Base-by-base conservation (phyloP, 2,113 vertebrate species). In the Crotalus horridus region DNA sequence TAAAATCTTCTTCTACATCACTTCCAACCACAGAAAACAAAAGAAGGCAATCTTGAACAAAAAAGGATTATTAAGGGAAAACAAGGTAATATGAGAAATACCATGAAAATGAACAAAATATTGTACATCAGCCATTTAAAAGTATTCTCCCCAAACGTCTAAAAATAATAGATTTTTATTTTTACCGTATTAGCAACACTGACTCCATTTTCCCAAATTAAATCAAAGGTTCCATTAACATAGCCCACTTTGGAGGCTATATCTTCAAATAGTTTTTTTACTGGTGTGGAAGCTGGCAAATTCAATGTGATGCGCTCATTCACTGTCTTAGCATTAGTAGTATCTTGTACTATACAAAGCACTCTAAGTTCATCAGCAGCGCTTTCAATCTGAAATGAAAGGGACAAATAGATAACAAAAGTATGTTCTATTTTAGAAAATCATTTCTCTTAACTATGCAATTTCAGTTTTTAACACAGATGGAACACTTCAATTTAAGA, bases 321-420 rank as follows among this genome's bases (percentile, higher is more conserved):
- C 95, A 99, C 97, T 0, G 98, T 98, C 97, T 98, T 99, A 91
- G 98, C 98, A 89, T 98, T 99, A 93, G 99, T 99, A 95, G 97
- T 99, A 97, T 99, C 99, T 97, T 99, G 99, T 94, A 99, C 98
- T 91, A 99, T 99, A 96, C 99, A 99, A 97, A 99, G 97, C 97
- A 99, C 98, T 96, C 99, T 97, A 90, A 98, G 99, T 96, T 99
- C 99, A 96, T 99, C 99, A 3, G 99, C 99, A 95, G 99, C 99
- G 98, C 98, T 99, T 95, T 99, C 99, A 93, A 99, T 99, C 99
- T 99, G 97, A 85, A 98, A 97, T 89, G 91, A 86, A 93, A 6
- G 54, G 95, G 43, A 51, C 58, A 69, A 90, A 64, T 33, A 85
- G 56, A 17, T 6, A 92, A 6, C 17, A 15, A 1, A 15, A 51